phyloP scores from a whole-genome alignment of 2,888 invertebrate genomes.

The Liopterus haemorrhoidalis region DNA sequence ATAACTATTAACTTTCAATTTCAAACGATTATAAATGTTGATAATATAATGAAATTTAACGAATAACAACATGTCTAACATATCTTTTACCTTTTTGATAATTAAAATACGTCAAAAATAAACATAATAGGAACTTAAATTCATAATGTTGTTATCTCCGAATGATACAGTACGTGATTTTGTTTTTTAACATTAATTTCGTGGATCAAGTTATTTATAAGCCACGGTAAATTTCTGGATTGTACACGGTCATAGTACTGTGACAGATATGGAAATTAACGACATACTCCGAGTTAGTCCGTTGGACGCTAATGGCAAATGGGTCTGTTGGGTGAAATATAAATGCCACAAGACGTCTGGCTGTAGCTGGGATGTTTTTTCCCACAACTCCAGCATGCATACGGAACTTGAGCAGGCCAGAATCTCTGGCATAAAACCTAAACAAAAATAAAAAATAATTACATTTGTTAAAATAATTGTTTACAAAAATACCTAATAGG shows the following conservation, averaged over 20 bases:
- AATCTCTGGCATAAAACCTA: constrained; percentile 81
- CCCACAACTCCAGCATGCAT: constrained; percentile 63
- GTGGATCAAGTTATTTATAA: background rate
- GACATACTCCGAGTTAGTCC: constrained; percentile 87
- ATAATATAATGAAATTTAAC: too few relatives aligned
- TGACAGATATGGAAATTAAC: constrained; percentile 91
- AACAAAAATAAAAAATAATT: constrained; percentile 77
- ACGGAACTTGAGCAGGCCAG: constrained; percentile 65
- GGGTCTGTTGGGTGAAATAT: constrained; percentile 96
- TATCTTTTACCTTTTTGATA: too few relatives aligned
- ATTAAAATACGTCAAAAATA: too few relatives aligned
- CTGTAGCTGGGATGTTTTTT: constrained; percentile 59
- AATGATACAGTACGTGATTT: too few relatives aligned
- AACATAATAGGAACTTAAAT: too few relatives aligned
- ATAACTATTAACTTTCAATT: too few relatives aligned
- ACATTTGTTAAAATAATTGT: constrained; percentile 63
- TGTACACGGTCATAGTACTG: constrained; percentile 28
- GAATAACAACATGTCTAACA: too few relatives aligned
- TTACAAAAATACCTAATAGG: constrained; percentile 68
- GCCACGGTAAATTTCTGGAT: background rate
- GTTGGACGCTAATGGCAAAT: constrained; percentile 90
- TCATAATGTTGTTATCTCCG: too few relatives aligned
- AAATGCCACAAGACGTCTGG: constrained; percentile 82
- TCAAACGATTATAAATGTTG: too few relatives aligned
- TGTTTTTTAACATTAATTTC: too few relatives aligned